Evolutionary conservation across 2,888 invertebrate species (phyloP), one percentile per base, ranked within the genome.

Genomic region (Athalia circularis): DNA sequence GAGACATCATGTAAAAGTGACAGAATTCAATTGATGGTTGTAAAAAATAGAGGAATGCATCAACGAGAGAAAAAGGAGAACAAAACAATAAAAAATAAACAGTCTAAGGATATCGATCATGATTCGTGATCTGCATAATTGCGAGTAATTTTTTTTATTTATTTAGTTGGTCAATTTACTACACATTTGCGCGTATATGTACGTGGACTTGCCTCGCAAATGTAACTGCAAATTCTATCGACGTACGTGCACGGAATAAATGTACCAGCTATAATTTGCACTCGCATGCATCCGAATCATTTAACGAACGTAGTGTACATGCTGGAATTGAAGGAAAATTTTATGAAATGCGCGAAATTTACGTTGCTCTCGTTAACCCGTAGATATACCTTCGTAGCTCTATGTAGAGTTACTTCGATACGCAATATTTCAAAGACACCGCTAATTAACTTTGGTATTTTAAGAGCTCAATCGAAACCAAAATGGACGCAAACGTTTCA

Each of bases 191-290:
- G 2, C 29, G 29, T 64, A 64, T 64, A 64, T 45, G 43, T 45
- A 64, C 64, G n/a, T 47, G 64, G 43, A 64, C n/a, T 11, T 43
- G 64, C 45, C n/a, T 4, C n/a, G n/a, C n/a, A 3, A 29, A 4
- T 54, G n/a, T 54, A 8, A 8, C 13, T 13, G 13, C 15, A 13
- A 67, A 67, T 67, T 8, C 67, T 50, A 67, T 67, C 50, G 67
- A 47, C 67, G 50, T 50, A 50, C 67, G 67, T 67, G 50, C 13
- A 8, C 8, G 6, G 50, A 47, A 50, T 67, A 7, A 7, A 50
- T 50, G 2, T 13, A 4, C 54, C n/a, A 3, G 47, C 3, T 45
- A 4, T 6, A 29, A 29, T 29, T 29, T 29, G 29, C 29, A 29
- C 48, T 11, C 7, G 11, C 43, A 62, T 62, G 8, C 15, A n/a